These are phyloP conservation scores for Alviniconcha strummeri DNA, from an alignment of 2,888 invertebrate genomes.

Conservation along the genomic window DNA sequence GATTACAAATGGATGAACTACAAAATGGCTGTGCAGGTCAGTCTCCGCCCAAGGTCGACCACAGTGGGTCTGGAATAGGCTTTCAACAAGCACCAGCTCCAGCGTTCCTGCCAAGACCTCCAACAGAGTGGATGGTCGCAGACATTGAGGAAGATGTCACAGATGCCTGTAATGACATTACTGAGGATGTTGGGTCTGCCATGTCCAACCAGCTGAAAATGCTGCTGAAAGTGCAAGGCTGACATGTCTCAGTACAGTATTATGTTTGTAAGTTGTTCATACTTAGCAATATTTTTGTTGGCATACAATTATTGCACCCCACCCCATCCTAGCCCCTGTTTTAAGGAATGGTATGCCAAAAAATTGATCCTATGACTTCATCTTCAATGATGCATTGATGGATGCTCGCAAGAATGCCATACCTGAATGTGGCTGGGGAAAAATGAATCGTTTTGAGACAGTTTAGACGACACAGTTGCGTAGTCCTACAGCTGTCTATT, in stretches of 20 bases:
- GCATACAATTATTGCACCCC: no score
- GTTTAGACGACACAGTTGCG: no score
- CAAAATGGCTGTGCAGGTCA: slow-evolving; percentile 19
- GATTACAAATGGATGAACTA: neutral
- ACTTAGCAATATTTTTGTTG: no score
- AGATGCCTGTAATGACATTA: slow-evolving; percentile 43
- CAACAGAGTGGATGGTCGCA: slow-evolving; percentile 82
- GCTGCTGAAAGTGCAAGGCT: slow-evolving; percentile 67
- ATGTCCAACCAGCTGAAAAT: slow-evolving; percentile 68
- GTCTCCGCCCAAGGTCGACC: slow-evolving; percentile 28
- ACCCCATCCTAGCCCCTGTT: no score
- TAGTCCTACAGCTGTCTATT: no score
- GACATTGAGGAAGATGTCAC: slow-evolving; percentile 31
- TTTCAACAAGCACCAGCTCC: slow-evolving; percentile 89
- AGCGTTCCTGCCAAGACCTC: slow-evolving; percentile 86
- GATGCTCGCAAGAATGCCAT: no score
- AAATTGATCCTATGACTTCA: no score
- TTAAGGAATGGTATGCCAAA: no score
- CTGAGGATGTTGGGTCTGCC: slow-evolving; percentile 40
- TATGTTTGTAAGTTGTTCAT: neutral
- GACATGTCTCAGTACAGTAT: slow-evolving; percentile 28
- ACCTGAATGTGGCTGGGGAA: no score
- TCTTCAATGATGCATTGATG: no score
- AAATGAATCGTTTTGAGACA: no score
- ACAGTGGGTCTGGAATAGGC: slow-evolving; percentile 73